A percentile compares a stretch with the other conserved stretches of the same genome.
Conservation (phyloP, 2,113 vertebrate genomes). For the Lamprotornis superbus region DNA sequence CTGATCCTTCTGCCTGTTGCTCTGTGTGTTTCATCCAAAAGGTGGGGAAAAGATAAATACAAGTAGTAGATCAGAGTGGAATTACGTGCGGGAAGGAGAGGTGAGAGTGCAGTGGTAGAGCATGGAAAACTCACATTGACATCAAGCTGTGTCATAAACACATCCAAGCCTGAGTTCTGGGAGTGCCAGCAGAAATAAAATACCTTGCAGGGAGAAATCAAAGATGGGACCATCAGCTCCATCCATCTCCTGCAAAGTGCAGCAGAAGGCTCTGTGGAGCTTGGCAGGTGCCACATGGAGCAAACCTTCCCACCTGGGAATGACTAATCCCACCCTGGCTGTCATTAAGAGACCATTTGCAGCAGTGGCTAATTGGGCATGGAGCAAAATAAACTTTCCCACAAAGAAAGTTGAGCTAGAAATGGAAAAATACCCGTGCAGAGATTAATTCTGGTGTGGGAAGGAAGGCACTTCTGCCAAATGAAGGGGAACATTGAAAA, state of each 20-base stretch:
- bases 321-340: constrained; percentile 44
- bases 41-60: not conserved
- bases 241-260: not conserved
- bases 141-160: not conserved
- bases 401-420: not conserved
- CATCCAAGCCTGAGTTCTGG: not conserved
- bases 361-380: not conserved
- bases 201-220: not conserved
- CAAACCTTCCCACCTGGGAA: not conserved
- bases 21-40: not conserved
- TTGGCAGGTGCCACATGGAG: not conserved
- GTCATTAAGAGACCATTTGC: not conserved
- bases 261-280: not conserved
- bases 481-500: not conserved
- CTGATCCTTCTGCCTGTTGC: not conserved
- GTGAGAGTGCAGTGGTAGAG: not conserved
- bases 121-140: not conserved
- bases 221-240: not conserved
- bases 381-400: constrained; percentile 27
- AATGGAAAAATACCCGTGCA: not conserved
- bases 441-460: not conserved
- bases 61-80: not conserved
- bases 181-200: constrained; percentile 37
- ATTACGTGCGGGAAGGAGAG: not conserved
- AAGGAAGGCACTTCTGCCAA: not conserved